Percentiles rank a stretch among this genome's conserved stretches.
Evolutionary conservation across 2,888 invertebrate species (phyloP).

Genomic region (Oligia strigilis): DNA sequence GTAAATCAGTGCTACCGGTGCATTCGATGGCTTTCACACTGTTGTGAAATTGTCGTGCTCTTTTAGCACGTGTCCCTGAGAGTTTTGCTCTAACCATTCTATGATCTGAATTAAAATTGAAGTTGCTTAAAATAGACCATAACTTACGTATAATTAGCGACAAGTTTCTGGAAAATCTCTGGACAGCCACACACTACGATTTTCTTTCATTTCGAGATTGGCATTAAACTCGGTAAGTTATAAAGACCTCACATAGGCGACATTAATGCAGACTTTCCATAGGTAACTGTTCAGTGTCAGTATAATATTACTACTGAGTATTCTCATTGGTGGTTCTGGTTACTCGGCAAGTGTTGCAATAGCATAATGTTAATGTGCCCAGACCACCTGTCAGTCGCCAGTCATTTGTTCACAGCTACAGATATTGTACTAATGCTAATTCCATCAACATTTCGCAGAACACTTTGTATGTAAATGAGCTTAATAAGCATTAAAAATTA

Average conservation of each 20-base stretch:
- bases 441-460: constrained; percentile 80
- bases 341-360: constrained; percentile 46
- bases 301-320: constrained; percentile 36
- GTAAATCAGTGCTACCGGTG: too few species aligned
- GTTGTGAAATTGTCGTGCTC: too few species aligned
- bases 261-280: constrained; percentile 4
- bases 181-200: constrained; percentile 17
- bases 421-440: constrained; percentile 74
- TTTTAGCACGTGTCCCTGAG: too few species aligned
- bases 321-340: constrained; percentile 30
- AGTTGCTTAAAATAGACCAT: too few species aligned
- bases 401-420: constrained; percentile 58
- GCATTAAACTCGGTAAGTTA: constrained; percentile 18
- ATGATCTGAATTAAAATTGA: too few species aligned
- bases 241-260: constrained; percentile 27
- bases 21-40: too few species aligned
- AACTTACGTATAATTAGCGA: constrained; percentile 19
- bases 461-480: constrained; percentile 86
- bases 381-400: constrained; percentile 68
- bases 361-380: constrained; percentile 49
- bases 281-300: constrained; percentile 20
- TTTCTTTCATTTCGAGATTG: constrained; percentile 24
- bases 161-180: constrained; percentile 16
- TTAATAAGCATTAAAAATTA: constrained; percentile 79
- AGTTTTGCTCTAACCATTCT: too few species aligned